These are phyloP conservation scores for Carcharodon carcharias DNA, from an alignment of 2,797 vertebrate genomes.

Conservation along the genomic window DNA sequence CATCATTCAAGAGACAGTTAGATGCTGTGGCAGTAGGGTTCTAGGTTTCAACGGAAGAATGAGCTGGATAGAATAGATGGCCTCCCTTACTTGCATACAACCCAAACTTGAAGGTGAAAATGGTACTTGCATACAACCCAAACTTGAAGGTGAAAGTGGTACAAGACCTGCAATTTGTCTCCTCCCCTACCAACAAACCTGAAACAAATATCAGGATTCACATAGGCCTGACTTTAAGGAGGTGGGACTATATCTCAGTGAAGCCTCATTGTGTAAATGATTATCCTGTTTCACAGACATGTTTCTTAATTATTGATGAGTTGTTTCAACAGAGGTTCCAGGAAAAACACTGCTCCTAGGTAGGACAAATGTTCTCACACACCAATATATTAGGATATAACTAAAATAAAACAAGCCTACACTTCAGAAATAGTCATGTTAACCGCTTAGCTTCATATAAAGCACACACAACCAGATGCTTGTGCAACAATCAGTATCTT, in stretches of 20 bases:
- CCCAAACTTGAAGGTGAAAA: background rate
- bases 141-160: background rate
- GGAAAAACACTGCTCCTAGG: background rate
- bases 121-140: background rate
- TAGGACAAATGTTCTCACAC: background rate
- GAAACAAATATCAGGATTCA: background rate
- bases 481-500: background rate
- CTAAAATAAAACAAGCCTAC: background rate
- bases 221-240: background rate
- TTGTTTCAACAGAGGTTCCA: background rate
- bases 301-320: background rate
- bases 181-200: background rate
- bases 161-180: background rate
- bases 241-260: background rate
- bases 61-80: background rate
- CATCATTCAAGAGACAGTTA: background rate
- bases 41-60: background rate
- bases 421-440: background rate
- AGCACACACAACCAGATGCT: background rate
- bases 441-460: conserved; percentile 3
- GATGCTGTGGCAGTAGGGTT: background rate
- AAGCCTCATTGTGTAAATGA: background rate
- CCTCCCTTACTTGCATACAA: background rate
- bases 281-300: background rate
- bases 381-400: background rate